phyloP scores from a whole-genome alignment of 2,888 invertebrate species.

The Platycnemis pennipes region DNA sequence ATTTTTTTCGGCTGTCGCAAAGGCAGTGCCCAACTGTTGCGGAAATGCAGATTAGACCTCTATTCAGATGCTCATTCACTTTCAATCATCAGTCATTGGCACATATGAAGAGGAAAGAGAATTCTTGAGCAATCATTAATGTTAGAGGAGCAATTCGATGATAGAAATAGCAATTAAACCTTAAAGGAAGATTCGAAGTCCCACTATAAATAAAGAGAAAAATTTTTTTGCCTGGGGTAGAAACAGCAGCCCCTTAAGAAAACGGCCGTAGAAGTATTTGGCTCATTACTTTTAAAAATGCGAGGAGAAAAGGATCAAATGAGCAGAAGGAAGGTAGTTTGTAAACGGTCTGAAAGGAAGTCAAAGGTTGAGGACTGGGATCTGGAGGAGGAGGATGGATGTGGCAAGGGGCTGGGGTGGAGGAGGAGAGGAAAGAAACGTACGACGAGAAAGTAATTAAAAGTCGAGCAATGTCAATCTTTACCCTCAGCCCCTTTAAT shows the following conservation, averaged over 20 bases:
- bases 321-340: background rate
- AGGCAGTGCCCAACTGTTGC: too few relatives aligned
- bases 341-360: background rate
- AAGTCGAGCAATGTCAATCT: conserved; percentile 61
- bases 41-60: too few relatives aligned
- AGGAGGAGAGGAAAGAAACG: conserved; percentile 4
- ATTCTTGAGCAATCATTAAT: background rate
- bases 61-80: too few relatives aligned
- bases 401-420: background rate
- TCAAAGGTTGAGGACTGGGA: background rate
- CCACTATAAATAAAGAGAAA: background rate
- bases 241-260: background rate
- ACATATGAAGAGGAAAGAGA: too few relatives aligned
- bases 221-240: background rate
- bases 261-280: background rate
- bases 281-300: background rate
- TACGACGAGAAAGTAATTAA: conserved; percentile 52
- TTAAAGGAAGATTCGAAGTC: background rate
- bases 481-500: conserved; percentile 46
- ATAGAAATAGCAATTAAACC: background rate
- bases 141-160: background rate
- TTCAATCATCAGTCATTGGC: too few relatives aligned
- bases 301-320: background rate
- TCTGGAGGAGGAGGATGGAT: background rate
- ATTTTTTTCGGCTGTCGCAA: too few relatives aligned